Evolutionary conservation across 2,797 vertebrate species (phyloP), one percentile per base, ranked within the genome.

Genomic region (Pygocentrus nattereri): DNA sequence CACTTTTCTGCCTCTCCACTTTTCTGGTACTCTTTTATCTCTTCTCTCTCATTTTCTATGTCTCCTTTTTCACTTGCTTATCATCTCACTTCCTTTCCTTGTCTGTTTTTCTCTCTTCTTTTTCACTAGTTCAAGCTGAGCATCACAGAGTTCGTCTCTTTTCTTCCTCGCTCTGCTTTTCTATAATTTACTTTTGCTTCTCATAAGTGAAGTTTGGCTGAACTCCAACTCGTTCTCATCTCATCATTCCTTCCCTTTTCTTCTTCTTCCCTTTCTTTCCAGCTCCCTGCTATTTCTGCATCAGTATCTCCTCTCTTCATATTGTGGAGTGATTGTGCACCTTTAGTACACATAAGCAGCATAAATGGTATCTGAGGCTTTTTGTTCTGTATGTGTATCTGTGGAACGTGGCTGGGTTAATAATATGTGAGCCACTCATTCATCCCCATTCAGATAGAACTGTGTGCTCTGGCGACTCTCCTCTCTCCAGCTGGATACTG

Each of bases 131-230:
- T 67, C 64, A 67, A 64, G 38, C 4, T 64, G 30, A 34, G 62
- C 6, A 19, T 10, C 31, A 34, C 30, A 62, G 61, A 30, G 30
- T 19, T 31, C 16, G 5, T 62, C 15, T 65, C 8, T n/a, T n/a
- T 21, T 41, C 64, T 67, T 67, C 7, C 19, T 67, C 8, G 34
- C 31, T 67, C 31, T 41, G 31, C 64, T 38, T 67, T 67, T 41
- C 64, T 41, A 41, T 67, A 67, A 67, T 41, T 67, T n/a, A 67
- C 62, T n/a, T 67, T 64, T 38, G 62, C 64, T n/a, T n/a, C 34
- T 38, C 31, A 67, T 41, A 67, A 38, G 34, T 10, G 11, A 44
- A 11, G 31, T 41, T 64, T 67, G 31, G 31, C 64, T 67, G 8
- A 41, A 38, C 34, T 38, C 64, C 31, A 67, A 10, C 19, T 38